These are phyloP conservation scores for Heliconius himera DNA, from an alignment of 1,140 invertebrate species.

Conservation along the genomic window DNA sequence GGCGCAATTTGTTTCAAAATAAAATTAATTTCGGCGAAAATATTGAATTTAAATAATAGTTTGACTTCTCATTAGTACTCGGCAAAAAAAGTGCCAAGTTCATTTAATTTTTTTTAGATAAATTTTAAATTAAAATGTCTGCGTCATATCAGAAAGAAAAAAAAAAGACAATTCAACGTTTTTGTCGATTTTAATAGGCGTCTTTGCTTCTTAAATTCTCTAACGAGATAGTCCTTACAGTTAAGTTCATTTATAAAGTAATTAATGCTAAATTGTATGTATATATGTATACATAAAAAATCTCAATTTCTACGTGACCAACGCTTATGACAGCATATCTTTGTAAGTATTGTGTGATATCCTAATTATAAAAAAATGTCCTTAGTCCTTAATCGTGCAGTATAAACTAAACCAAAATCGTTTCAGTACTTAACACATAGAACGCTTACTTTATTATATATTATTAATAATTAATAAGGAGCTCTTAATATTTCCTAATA, in stretches of 20 bases:
- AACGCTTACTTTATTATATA: slow-evolving; percentile 59
- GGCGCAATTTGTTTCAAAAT: slow-evolving; percentile 32
- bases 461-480: slow-evolving; percentile 44
- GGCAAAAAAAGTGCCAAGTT: background rate
- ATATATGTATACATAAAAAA: slow-evolving; percentile 25
- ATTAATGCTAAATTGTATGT: slow-evolving; percentile 33
- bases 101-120: background rate
- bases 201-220: slow-evolving; percentile 36
- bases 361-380: slow-evolving; percentile 70
- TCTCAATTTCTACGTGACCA: slow-evolving; percentile 70
- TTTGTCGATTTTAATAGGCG: background rate
- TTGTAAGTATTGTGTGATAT: slow-evolving; percentile 77
- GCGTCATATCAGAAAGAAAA: background rate
- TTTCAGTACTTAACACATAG: slow-evolving; percentile 75
- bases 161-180: background rate
- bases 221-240: slow-evolving; percentile 34
- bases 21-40: slow-evolving; percentile 11
- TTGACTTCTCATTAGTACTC: background rate
- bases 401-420: slow-evolving; percentile 69
- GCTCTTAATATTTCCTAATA: slow-evolving; percentile 57
- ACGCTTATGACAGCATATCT: slow-evolving; percentile 78
- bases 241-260: slow-evolving; percentile 35
- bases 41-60: background rate
- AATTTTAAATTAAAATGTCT: background rate
- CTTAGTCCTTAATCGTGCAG: slow-evolving; percentile 64